Percentiles rank a stretch among this genome's conserved stretches.
Conservation (phyloP, 2,113 vertebrate species). For the Polypterus bichir region DNA sequence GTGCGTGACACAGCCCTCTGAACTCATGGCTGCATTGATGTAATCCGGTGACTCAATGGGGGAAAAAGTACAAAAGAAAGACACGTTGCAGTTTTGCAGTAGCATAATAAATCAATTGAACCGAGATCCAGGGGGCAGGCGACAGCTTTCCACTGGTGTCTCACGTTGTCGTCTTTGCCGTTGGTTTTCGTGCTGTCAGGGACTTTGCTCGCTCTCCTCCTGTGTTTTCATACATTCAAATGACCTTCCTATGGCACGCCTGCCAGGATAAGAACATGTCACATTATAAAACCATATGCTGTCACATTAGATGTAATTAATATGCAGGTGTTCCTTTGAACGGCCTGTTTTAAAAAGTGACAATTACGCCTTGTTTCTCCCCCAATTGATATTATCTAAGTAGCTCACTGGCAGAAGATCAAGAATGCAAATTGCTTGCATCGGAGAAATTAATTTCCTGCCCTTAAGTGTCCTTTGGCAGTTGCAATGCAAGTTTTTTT, state of each 20-base stretch:
- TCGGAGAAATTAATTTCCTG: constrained; percentile 23
- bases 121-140: too few relatives aligned
- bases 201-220: background rate
- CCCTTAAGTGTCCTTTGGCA: constrained; percentile 20
- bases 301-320: constrained; percentile 58
- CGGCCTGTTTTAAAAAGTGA: constrained; percentile 30
- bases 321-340: constrained; percentile 46
- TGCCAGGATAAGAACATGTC: constrained; percentile 48
- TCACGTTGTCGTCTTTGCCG: constrained; percentile 20
- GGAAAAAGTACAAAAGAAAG: too few relatives aligned
- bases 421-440: constrained; percentile 33
- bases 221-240: background rate
- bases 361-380: constrained; percentile 27
- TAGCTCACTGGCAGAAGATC: constrained; percentile 38
- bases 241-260: constrained; percentile 23
- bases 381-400: constrained; percentile 32
- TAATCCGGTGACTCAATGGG: too few relatives aligned
- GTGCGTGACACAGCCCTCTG: too few relatives aligned
- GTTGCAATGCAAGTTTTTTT: constrained; percentile 16
- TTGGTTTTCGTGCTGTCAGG: constrained; percentile 34
- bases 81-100: too few relatives aligned
- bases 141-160: too few relatives aligned
- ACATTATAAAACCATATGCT: constrained; percentile 50
- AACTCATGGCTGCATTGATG: too few relatives aligned
- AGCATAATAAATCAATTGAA: too few relatives aligned